phyloP scores from a whole-genome alignment of 2,113 vertebrate genomes.

The Paracyprichromis sp. region DNA sequence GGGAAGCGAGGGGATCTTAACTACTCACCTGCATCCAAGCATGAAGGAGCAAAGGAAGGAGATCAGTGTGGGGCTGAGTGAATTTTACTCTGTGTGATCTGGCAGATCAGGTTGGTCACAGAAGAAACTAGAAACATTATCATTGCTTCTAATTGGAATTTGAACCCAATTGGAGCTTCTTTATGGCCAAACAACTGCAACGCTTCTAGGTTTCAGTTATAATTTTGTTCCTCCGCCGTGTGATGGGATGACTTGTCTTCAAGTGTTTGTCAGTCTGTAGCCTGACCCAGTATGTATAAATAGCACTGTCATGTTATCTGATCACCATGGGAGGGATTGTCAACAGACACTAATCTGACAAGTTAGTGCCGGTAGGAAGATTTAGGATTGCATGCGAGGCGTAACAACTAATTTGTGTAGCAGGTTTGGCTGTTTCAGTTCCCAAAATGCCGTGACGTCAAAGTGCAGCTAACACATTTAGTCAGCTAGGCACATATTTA shows the following conservation, averaged over 20 bases:
- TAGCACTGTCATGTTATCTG: slow-evolving; percentile 66
- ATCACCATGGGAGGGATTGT: slow-evolving; percentile 60
- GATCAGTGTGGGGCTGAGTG: not conserved
- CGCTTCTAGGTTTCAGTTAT: not conserved
- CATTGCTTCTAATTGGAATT: slow-evolving; percentile 12
- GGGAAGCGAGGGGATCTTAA: not conserved
- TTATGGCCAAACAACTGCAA: not conserved
- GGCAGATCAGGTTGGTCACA: not conserved
- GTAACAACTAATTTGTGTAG: not conserved
- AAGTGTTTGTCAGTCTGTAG: slow-evolving; percentile 26
- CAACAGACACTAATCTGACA: slow-evolving; percentile 60
- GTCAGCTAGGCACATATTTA: not conserved
- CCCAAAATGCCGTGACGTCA: not conserved
- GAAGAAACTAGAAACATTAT: not conserved
- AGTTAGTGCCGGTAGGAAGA: slow-evolving; percentile 27
- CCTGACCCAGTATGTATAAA: slow-evolving; percentile 67
- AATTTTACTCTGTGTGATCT: not conserved
- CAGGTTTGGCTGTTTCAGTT: not conserved
- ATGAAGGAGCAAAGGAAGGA: not conserved
- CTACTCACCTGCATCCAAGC: not conserved
- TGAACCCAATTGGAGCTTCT: not conserved
- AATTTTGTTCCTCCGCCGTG: not conserved
- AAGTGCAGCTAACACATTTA: not conserved
- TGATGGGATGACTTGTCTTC: not conserved
- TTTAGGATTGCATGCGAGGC: slow-evolving; percentile 15